Evolutionary conservation across 2,797 vertebrate species (phyloP).

Genomic region (Streptopelia turtur): DNA sequence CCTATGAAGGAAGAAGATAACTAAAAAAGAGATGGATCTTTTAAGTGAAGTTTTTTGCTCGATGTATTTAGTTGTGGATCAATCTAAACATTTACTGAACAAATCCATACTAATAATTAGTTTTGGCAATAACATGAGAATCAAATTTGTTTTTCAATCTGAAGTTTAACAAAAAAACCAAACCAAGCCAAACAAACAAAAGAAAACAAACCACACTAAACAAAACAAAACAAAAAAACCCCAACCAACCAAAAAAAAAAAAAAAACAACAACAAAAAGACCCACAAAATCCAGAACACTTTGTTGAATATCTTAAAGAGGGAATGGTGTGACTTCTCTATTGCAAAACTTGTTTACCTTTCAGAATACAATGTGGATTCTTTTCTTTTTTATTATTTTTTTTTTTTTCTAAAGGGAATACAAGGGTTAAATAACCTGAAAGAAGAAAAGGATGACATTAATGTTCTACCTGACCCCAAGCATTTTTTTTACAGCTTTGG

Average conservation of each 20-base stretch:
- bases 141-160: not conserved
- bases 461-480: constrained; percentile 2
- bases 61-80: not conserved
- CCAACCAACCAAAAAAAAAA: too few relatives aligned
- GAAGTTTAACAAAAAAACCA: not conserved
- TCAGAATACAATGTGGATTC: not conserved
- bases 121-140: not conserved
- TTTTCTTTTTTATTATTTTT: not conserved
- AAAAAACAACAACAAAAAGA: too few relatives aligned
- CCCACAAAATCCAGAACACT: not conserved
- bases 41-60: not conserved
- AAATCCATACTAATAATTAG: not conserved
- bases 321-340: not conserved
- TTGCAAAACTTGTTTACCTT: not conserved
- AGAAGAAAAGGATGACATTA: not conserved
- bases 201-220: not conserved
- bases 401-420: not conserved
- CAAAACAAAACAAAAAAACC: too few relatives aligned
- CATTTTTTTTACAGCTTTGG: constrained; percentile 4
- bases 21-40: not conserved
- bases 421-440: not conserved
- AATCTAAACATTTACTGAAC: not conserved
- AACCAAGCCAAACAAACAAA: too few relatives aligned
- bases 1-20: not conserved
- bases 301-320: not conserved